These are phyloP conservation scores for Heterochromis multidens DNA, from an alignment of 2,113 vertebrate genomes.

Conservation along the genomic window DNA sequence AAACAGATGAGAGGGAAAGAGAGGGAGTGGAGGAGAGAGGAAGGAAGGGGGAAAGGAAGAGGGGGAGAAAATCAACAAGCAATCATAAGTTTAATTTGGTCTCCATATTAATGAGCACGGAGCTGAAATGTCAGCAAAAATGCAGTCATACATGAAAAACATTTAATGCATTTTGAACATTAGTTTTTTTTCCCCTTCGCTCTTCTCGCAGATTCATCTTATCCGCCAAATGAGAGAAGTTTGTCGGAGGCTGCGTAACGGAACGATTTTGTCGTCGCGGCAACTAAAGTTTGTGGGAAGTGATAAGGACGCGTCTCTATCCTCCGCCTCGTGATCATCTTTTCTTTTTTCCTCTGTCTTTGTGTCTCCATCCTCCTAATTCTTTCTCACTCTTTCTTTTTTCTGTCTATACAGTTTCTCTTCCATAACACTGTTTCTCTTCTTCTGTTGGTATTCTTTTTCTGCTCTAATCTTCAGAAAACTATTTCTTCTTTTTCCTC, in stretches of 20 bases:
- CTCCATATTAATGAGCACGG: slow-evolving; percentile 76
- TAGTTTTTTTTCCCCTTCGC: neutral
- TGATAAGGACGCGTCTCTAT: slow-evolving; percentile 22
- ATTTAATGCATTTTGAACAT: slow-evolving; percentile 76
- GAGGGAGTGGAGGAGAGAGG: neutral
- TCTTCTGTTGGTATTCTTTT: neutral
- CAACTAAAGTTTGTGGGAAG: slow-evolving; percentile 33
- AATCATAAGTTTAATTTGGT: slow-evolving; percentile 77
- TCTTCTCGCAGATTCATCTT: slow-evolving; percentile 66
- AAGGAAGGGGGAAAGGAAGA: neutral
- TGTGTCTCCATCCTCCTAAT: neutral
- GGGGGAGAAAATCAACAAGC: slow-evolving; percentile 75
- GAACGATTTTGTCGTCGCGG: slow-evolving; percentile 21
- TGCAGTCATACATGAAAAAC: slow-evolving; percentile 79
- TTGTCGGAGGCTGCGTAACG: slow-evolving; percentile 34
- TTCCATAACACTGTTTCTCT: neutral
- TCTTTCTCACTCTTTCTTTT: neutral
- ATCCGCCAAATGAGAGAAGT: slow-evolving; percentile 62
- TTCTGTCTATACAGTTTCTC: neutral
- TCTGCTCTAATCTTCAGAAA: neutral
- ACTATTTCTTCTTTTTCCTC: neutral
- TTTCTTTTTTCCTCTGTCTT: neutral
- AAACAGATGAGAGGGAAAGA: slow-evolving; percentile 28
- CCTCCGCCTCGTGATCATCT: neutral
- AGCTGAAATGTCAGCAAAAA: slow-evolving; percentile 81